Evolutionary conservation across 2,113 vertebrate species (phyloP).

Genomic region (Ceratotherium simum): DNA sequence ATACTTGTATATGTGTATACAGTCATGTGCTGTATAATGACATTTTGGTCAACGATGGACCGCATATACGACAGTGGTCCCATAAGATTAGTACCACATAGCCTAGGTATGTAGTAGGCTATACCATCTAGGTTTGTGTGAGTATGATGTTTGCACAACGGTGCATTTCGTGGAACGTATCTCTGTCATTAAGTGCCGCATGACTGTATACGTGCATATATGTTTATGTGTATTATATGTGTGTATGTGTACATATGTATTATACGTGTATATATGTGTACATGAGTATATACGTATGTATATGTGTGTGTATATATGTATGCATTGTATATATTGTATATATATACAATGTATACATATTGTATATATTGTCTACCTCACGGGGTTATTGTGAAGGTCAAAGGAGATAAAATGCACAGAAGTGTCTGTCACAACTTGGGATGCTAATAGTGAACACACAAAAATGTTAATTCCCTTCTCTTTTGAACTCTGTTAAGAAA

Average conservation of each 20-base stretch:
- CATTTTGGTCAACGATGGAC: too few species aligned
- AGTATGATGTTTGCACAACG: too few species aligned
- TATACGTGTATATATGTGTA: not conserved
- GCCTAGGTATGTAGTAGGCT: too few species aligned
- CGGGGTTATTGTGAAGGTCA: not conserved
- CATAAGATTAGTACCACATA: too few species aligned
- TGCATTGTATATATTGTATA: too few species aligned
- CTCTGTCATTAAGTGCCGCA: too few species aligned
- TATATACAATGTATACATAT: not conserved
- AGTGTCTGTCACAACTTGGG: not conserved
- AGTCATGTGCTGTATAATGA: too few species aligned
- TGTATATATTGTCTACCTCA: not conserved
- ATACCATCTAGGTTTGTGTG: too few species aligned
- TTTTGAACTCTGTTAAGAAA: conserved; percentile 9
- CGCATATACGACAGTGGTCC: too few species aligned
- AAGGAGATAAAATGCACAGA: not conserved
- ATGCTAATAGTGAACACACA: not conserved
- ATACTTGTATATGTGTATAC: not conserved
- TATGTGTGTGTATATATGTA: not conserved
- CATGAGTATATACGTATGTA: not conserved
- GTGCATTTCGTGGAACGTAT: too few species aligned
- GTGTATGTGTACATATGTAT: not conserved
- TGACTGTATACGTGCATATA: not conserved
- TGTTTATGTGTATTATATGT: not conserved
- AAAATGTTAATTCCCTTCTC: not conserved